phyloP scores from a whole-genome alignment of 2,888 invertebrate genomes.

The Macrosiphum euphorbiae region DNA sequence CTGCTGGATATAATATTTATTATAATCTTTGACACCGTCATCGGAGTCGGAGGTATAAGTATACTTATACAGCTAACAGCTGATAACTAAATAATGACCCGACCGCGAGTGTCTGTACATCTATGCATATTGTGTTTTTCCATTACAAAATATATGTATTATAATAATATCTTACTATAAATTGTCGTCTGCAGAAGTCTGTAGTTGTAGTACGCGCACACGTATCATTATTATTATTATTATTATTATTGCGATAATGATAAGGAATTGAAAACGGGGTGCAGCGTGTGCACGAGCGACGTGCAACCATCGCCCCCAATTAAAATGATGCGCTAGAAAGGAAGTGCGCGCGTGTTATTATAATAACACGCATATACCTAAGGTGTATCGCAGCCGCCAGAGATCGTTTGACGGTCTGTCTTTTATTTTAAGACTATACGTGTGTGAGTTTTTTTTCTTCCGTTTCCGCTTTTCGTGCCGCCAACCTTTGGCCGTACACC shows the following conservation, averaged over 20 bases:
- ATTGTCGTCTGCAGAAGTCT: neutral
- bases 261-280: conserved; percentile 25
- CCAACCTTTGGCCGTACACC: neutral
- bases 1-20: too few relatives aligned
- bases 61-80: too few relatives aligned
- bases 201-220: neutral
- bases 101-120: neutral
- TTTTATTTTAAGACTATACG: conserved; percentile 38
- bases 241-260: neutral
- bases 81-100: too few relatives aligned
- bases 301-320: conserved; percentile 1
- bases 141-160: neutral
- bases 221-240: neutral
- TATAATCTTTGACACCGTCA: too few relatives aligned
- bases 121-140: neutral
- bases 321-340: conserved; percentile 61
- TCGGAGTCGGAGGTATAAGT: too few relatives aligned
- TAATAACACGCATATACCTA: neutral
- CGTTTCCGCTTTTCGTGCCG: neutral
- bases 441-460: neutral
- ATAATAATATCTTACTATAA: neutral
- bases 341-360: neutral
- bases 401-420: conserved; percentile 20
- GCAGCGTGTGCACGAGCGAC: conserved; percentile 2
- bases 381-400: neutral